Conservation (phyloP, 2,113 vertebrate species). For the Uria lomvia region DNA sequence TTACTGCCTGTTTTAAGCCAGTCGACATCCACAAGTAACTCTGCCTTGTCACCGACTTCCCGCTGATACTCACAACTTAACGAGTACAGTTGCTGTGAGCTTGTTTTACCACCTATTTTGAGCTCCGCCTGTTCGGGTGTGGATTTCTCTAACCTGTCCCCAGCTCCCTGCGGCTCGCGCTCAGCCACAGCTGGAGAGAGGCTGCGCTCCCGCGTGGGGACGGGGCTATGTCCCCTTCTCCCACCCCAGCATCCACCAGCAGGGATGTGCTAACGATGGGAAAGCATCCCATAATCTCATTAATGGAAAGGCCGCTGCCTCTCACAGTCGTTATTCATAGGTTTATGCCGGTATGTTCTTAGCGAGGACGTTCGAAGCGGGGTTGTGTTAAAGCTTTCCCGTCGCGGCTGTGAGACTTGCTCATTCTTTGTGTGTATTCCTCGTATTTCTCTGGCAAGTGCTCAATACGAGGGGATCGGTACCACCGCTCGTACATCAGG, state of each 20-base stretch:
- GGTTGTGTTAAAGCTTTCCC: background rate
- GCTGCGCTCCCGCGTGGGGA: background rate
- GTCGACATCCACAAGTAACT: background rate
- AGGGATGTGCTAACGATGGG: background rate
- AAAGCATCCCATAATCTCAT: background rate
- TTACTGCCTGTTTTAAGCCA: background rate
- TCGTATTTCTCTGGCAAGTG: background rate
- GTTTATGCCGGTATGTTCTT: background rate
- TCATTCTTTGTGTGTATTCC: rapidly evolving
- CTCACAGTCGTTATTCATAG: background rate
- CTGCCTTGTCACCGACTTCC: background rate
- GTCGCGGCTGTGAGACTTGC: background rate
- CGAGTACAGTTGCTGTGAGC: background rate
- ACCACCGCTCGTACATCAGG: background rate
- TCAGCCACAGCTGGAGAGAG: background rate
- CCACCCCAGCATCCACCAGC: background rate
- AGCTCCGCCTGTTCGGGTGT: background rate
- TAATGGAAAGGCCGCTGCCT: background rate
- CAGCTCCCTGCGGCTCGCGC: background rate
- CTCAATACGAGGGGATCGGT: background rate
- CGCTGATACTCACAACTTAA: background rate
- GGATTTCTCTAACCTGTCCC: background rate
- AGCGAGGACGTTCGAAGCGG: background rate
- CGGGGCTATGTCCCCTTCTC: background rate
- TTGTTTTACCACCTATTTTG: background rate